A percentile compares a stretch with the other conserved stretches of the same genome.
phyloP scores from a whole-genome alignment of 2,797 vertebrate genomes.

The Masticophis lateralis region DNA sequence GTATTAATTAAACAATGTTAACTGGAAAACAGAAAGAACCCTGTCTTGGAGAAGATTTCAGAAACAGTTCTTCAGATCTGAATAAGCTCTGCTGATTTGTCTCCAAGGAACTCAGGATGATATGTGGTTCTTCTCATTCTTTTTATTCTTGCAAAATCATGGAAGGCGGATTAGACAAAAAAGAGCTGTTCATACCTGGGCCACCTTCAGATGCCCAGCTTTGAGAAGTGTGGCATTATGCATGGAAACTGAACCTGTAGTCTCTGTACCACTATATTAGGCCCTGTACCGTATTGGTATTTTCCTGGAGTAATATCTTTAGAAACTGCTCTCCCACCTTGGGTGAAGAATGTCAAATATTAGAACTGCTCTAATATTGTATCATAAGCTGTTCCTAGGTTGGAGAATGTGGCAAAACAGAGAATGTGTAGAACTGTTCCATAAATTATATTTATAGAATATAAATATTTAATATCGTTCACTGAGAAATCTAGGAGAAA shows the following conservation, averaged over 20 bases:
- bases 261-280: not conserved
- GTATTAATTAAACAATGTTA: not conserved
- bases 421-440: not conserved
- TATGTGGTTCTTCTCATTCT: not conserved
- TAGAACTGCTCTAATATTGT: not conserved
- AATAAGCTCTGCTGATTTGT: not conserved
- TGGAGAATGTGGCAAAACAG: not conserved
- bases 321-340: not conserved
- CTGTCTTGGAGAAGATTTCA: not conserved
- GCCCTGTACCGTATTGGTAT: not conserved
- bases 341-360: not conserved
- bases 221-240: not conserved
- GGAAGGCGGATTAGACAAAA: not conserved
- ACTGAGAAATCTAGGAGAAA: not conserved
- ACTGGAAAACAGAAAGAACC: not conserved
- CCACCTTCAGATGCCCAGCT: not conserved
- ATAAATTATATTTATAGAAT: not conserved
- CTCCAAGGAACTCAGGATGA: not conserved
- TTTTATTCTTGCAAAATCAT: not conserved
- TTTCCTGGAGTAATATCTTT: not conserved
- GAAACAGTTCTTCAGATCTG: not conserved
- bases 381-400: not conserved
- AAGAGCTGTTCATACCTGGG: not conserved
- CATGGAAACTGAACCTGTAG: not conserved
- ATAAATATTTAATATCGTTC: not conserved